Base-by-base conservation (phyloP, 2,888 invertebrate genomes). In the Steromphala cineraria region DNA sequence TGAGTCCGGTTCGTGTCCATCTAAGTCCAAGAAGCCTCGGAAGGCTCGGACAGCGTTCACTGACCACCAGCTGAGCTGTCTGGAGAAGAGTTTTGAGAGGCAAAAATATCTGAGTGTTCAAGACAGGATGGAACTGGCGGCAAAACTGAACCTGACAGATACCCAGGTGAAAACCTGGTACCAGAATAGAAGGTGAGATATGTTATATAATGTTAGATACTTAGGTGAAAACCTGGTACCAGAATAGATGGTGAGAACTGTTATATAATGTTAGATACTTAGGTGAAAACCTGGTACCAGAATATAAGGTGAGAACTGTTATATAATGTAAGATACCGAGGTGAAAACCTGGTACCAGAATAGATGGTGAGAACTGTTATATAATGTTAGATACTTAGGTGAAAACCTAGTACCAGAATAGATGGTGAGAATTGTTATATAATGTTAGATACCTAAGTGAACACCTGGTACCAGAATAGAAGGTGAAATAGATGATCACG, bases 311-410 rank as follows among this genome's bases (percentile, higher is more conserved):
- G 40, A 36, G 40, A 40, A 36, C 2, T 36, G 4, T 36, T 36
- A 36, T 36, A 36, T 7, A 4, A 4, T 36, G 36, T 36, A 4
- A 36, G 36, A 36, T 4, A 36, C 36, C 36, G 4, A 7, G 95
- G 99, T 99, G 93, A 99, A 99, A 94, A 99, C 99, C 91, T 99
- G 99, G 99, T 99, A 99, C 94, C 99, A 99, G 94, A 99, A 99
- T 94, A 95, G 99, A 95, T 96, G 99, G 98, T 91, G 24, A 75
- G 84, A 15, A 15, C 2, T 21, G 3, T 19, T 21, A 17, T 56
- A 19, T 8, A 10, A 15, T 19, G 46, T 46, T 46, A 13, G 46
- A 46, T 13, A 46, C 46, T 13, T 13, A 10, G 46, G 46, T 46
- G 46, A 46, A 46, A 46, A 46, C 46, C 46, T 46, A 13, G 46